Evolutionary conservation across 2,113 vertebrate species (phyloP).

Genomic region (Aspiorhynchus laticeps): DNA sequence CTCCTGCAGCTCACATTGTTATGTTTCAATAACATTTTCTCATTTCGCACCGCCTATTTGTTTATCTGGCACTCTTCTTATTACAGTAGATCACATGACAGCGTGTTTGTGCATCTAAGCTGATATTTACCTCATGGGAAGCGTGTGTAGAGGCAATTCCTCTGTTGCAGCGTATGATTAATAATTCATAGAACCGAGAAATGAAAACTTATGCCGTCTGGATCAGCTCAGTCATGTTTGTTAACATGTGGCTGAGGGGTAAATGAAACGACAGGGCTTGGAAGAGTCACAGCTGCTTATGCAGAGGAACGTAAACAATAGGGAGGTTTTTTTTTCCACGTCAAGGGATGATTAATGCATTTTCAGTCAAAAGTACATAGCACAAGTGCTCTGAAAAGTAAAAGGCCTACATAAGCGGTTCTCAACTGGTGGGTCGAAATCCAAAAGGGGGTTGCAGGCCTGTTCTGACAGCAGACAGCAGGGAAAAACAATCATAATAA

Average conservation of each 20-base stretch:
- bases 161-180: conserved; percentile 47
- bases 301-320: background rate
- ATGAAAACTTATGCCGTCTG: conserved; percentile 46
- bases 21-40: conserved; percentile 42
- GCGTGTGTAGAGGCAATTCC: conserved; percentile 42
- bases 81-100: conserved; percentile 44
- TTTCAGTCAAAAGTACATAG: background rate
- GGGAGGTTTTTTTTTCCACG: background rate
- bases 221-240: conserved; percentile 32
- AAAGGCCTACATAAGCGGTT: background rate
- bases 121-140: conserved; percentile 53
- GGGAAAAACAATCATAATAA: background rate
- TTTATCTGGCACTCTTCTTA: conserved; percentile 44
- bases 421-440: background rate
- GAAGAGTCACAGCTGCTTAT: conserved; percentile 11
- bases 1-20: conserved; percentile 2
- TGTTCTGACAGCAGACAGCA: background rate
- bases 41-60: conserved; percentile 34
- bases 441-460: background rate
- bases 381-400: background rate
- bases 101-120: conserved; percentile 51
- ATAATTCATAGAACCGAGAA: conserved; percentile 55
- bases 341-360: conserved; percentile 14
- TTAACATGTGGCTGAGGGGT: conserved; percentile 14
- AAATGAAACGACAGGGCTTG: conserved; percentile 11